These are phyloP conservation scores for Torymus auratus DNA, from an alignment of 2,888 invertebrate species.

Conservation along the genomic window DNA sequence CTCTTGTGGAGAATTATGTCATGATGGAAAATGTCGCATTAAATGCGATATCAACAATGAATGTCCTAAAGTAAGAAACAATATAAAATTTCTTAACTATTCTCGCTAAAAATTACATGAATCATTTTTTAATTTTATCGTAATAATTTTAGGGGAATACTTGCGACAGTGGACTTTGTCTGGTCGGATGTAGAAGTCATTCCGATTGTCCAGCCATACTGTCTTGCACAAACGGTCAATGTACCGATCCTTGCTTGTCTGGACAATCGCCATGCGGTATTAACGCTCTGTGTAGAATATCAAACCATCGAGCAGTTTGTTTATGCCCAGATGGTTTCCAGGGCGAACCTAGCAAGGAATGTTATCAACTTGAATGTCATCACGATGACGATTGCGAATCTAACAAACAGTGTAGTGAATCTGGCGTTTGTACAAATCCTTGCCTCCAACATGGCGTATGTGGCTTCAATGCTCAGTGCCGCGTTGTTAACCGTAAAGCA, in stretches of 20 bases:
- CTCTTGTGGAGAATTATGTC: slow-evolving; percentile 89
- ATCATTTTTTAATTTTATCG: slow-evolving; percentile 23
- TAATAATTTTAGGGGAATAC: slow-evolving; percentile 83
- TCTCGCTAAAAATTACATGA: slow-evolving; percentile 12
- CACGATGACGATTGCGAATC: slow-evolving; percentile 86
- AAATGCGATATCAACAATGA: slow-evolving; percentile 83
- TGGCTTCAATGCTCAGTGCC: slow-evolving; percentile 90
- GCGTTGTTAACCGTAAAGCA: slow-evolving; percentile 85
- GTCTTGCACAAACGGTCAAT: slow-evolving; percentile 84
- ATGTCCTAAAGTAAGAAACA: slow-evolving; percentile 79
- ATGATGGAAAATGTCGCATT: slow-evolving; percentile 84
- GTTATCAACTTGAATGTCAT: slow-evolving; percentile 87
- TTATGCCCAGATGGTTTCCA: slow-evolving; percentile 91
- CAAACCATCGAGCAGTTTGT: slow-evolving; percentile 90
- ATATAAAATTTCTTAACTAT: not conserved
- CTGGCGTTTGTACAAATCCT: slow-evolving; percentile 88
- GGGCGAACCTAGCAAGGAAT: slow-evolving; percentile 87
- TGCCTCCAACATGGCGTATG: slow-evolving; percentile 87
- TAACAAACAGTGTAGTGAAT: slow-evolving; percentile 85
- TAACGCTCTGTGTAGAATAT: slow-evolving; percentile 87
- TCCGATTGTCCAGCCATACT: slow-evolving; percentile 88
- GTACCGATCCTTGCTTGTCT: slow-evolving; percentile 84
- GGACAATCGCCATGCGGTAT: slow-evolving; percentile 85
- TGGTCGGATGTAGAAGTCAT: slow-evolving; percentile 88
- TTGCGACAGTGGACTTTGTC: slow-evolving; percentile 84